A percentile compares a stretch with the other conserved stretches of the same genome.
phyloP scores from a whole-genome alignment of 2,113 vertebrate genomes.

The Macrotis lagotis region DNA sequence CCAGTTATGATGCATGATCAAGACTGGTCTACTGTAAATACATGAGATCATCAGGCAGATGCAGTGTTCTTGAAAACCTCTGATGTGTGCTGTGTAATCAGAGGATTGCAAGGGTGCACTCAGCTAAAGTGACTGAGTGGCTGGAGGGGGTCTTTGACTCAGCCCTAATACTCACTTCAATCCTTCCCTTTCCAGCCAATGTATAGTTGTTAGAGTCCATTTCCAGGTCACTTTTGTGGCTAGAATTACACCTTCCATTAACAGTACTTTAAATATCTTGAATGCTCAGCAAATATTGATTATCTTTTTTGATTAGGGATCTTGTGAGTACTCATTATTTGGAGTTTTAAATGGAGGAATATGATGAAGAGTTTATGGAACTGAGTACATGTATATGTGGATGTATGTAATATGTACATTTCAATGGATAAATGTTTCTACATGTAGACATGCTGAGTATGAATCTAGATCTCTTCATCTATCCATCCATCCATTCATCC shows the following conservation, averaged over 20 bases:
- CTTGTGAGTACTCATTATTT: not conserved
- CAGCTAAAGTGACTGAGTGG: not conserved
- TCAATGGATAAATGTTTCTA: not conserved
- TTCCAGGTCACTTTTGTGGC: not conserved
- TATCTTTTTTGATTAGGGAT: not conserved
- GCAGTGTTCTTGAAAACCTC: not conserved
- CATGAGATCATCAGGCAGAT: constrained; percentile 1
- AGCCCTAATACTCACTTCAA: not conserved
- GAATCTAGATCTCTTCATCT: not conserved
- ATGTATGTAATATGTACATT: not conserved
- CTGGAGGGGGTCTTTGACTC: not conserved
- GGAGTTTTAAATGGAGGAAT: not conserved
- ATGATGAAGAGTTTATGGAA: not conserved
- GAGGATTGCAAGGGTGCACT: not conserved
- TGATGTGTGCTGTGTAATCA: not conserved
- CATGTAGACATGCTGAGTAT: not conserved
- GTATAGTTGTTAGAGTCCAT: not conserved
- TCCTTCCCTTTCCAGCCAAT: not conserved
- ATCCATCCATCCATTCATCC: too few relatives aligned
- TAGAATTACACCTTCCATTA: not conserved
- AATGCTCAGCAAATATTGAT: not conserved
- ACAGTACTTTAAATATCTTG: not conserved
- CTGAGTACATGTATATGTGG: not conserved
- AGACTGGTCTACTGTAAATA: not conserved
- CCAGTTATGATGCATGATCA: constrained; percentile 42